phyloP scores from a whole-genome alignment of 2,113 vertebrate genomes.

The Strigops habroptila region DNA sequence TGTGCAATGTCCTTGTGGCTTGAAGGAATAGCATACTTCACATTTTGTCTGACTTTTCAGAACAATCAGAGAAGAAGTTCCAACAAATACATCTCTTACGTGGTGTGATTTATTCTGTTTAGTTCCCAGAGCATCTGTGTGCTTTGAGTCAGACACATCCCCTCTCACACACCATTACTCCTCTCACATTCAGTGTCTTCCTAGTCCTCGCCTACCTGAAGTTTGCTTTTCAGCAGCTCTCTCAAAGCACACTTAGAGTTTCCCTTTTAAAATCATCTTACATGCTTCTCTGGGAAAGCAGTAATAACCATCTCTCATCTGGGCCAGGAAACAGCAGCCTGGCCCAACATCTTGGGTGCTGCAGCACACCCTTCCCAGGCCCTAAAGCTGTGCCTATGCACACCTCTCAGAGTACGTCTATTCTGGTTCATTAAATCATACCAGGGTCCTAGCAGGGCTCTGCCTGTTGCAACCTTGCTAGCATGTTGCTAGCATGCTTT shows the following conservation, averaged over 20 bases:
- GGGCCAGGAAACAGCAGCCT: neutral
- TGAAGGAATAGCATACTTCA: neutral
- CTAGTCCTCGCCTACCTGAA: neutral
- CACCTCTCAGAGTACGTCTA: neutral
- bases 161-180: neutral
- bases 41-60: neutral
- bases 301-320: neutral
- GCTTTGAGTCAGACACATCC: neutral
- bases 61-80: neutral
- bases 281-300: neutral
- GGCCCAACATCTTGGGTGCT: neutral
- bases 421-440: neutral
- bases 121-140: neutral
- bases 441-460: neutral
- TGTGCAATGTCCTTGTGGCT: neutral
- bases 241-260: neutral
- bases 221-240: neutral
- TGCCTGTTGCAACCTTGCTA: neutral
- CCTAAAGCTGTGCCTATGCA: neutral
- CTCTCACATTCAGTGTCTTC: neutral
- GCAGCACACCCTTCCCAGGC: neutral
- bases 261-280: neutral
- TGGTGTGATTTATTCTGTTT: neutral
- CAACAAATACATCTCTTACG: neutral
- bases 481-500: neutral